A percentile compares a stretch with the other conserved stretches of the same genome.
Conservation (phyloP, 2,888 invertebrate genomes). For the Diploptera punctata region DNA sequence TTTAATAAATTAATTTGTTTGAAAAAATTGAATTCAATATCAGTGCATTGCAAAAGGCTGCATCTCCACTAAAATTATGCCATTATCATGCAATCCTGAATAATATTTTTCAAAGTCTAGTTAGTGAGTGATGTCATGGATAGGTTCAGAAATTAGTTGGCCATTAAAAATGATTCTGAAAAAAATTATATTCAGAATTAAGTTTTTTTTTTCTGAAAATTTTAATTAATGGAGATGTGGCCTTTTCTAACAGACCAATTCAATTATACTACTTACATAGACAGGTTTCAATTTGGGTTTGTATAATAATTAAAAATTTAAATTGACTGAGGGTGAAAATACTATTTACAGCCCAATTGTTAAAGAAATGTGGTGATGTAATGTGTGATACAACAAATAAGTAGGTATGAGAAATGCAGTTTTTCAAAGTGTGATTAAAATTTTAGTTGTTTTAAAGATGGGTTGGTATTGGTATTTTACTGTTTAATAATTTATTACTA, state of each 20-base stretch:
- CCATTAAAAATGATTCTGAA: background rate
- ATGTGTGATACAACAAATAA: too few relatives aligned
- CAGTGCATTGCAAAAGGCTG: background rate
- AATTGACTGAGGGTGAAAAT: too few relatives aligned
- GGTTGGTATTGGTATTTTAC: too few relatives aligned
- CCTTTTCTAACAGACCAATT: conserved; percentile 8
- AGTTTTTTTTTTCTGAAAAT: conserved; percentile 1
- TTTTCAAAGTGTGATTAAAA: too few relatives aligned
- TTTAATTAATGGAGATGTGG: background rate
- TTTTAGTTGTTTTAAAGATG: too few relatives aligned
- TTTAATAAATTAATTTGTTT: background rate
- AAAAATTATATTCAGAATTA: background rate
- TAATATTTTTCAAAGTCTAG: background rate
- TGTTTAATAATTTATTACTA: too few relatives aligned
- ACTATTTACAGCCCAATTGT: too few relatives aligned
- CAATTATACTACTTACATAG: too few relatives aligned
- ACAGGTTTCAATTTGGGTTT: too few relatives aligned
- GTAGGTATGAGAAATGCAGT: too few relatives aligned
- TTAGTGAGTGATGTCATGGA: conserved; percentile 1
- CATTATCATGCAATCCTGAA: background rate
- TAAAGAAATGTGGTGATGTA: too few relatives aligned
- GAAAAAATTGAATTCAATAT: conserved; percentile 1
- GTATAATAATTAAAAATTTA: too few relatives aligned
- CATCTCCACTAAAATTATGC: background rate
- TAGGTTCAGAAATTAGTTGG: background rate